Conservation (phyloP, 2,888 invertebrate genomes). For the Amiota minor region DNA sequence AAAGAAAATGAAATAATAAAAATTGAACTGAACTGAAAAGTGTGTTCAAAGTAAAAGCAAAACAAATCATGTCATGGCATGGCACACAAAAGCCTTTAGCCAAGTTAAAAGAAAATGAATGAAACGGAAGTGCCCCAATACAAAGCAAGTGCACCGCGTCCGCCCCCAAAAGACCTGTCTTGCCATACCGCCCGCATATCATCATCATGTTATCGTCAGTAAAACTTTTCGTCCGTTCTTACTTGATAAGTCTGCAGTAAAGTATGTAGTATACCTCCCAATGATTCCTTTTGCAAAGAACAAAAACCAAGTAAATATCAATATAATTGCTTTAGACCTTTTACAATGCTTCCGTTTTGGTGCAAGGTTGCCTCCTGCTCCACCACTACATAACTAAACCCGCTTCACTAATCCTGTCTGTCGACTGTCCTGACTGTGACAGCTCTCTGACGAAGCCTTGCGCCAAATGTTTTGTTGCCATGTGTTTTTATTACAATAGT, state of each 20-base stretch:
- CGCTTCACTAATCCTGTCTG: not conserved
- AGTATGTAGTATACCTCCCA: not conserved
- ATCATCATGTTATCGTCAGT: constrained; percentile 1
- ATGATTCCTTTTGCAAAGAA: not conserved
- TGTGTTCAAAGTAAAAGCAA: constrained; percentile 4
- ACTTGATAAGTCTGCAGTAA: constrained; percentile 18
- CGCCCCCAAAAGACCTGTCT: not conserved
- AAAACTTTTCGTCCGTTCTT: constrained; percentile 10
- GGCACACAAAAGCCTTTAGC: not conserved
- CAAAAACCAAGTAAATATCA: not conserved
- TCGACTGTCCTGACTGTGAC: not conserved
- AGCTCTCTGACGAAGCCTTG: constrained; percentile 10
- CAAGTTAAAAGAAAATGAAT: constrained; percentile 1
- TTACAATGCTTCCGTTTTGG: constrained; percentile 24
- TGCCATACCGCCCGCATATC: constrained; percentile 11
- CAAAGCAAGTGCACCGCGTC: constrained; percentile 1
- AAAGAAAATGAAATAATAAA: too few relatives aligned
- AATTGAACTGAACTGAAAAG: constrained; percentile 1
- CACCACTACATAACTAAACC: not conserved
- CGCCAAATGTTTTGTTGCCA: constrained; percentile 13
- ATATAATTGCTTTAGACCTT: constrained; percentile 24
- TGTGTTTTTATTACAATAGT: not conserved
- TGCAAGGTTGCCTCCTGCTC: constrained; percentile 19
- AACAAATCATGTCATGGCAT: constrained; percentile 21
- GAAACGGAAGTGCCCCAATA: constrained; percentile 26